Evolutionary conservation across 2,888 invertebrate species (phyloP).

Genomic region (Bembecia ichneumoniformis): DNA sequence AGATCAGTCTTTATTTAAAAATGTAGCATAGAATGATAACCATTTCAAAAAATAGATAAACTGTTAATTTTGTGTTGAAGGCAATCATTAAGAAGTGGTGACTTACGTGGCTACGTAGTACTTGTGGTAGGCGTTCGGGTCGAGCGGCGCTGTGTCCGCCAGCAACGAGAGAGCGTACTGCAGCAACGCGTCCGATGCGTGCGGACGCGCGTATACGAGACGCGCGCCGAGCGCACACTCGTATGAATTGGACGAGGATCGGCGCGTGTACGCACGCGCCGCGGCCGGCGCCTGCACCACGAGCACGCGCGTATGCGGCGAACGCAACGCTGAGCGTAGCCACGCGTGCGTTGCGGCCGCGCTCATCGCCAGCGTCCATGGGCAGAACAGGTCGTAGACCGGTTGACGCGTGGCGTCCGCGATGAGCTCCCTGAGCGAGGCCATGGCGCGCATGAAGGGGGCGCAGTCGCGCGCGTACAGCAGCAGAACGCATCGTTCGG

Average conservation of each 20-base stretch:
- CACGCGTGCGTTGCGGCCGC: slow-evolving; percentile 26
- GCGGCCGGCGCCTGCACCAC: slow-evolving; percentile 49
- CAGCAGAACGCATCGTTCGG: slow-evolving; percentile 29
- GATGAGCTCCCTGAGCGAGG: slow-evolving; percentile 23
- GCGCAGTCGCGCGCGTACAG: slow-evolving; percentile 61
- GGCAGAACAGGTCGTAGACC: slow-evolving; percentile 39
- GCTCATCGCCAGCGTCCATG: slow-evolving; percentile 15
- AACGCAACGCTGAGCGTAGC: slow-evolving; percentile 18
- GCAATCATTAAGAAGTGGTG: no score
- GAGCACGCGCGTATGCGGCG: slow-evolving; percentile 24
- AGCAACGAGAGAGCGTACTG: slow-evolving; percentile 34
- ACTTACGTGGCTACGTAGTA: slow-evolving; percentile 50
- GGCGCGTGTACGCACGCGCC: neutral
- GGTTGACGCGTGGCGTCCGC: slow-evolving; percentile 20
- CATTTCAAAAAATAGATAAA: no score
- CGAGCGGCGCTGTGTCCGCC: slow-evolving; percentile 18
- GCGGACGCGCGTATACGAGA: slow-evolving; percentile 32
- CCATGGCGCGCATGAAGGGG: slow-evolving; percentile 29
- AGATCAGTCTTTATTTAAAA: no score
- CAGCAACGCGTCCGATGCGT: slow-evolving; percentile 38
- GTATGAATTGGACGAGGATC: slow-evolving; percentile 22
- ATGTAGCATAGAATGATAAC: no score
- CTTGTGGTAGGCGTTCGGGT: slow-evolving; percentile 28
- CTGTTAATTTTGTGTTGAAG: no score
- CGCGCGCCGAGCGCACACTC: slow-evolving; percentile 31